Conservation (phyloP, 1,140 invertebrate genomes). For the Caerostris darwini region DNA sequence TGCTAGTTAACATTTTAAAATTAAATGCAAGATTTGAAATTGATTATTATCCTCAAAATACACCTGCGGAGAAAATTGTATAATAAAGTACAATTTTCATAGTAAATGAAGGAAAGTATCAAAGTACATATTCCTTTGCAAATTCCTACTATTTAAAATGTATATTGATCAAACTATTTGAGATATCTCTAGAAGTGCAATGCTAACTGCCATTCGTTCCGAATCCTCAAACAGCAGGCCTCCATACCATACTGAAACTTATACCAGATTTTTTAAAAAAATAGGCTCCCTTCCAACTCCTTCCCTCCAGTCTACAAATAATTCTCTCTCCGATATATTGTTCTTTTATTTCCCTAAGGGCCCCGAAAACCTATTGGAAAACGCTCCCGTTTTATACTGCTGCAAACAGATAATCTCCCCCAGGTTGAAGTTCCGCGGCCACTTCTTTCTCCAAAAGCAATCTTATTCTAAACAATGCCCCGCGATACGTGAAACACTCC, state of each 20-base stretch:
- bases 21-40: too few relatives aligned
- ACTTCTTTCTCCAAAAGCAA: background rate
- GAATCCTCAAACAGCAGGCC: background rate
- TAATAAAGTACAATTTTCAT: too few relatives aligned
- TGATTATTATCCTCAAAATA: too few relatives aligned
- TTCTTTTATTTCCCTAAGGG: conserved; percentile 15
- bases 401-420: conserved; percentile 35
- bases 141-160: too few relatives aligned
- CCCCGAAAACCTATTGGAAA: conserved; percentile 8
- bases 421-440: background rate
- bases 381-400: conserved; percentile 7
- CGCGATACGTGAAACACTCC: background rate
- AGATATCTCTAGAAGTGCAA: too few relatives aligned
- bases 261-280: background rate
- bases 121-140: too few relatives aligned
- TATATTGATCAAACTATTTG: too few relatives aligned
- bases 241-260: background rate
- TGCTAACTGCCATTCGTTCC: background rate
- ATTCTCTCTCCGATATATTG: conserved; percentile 5
- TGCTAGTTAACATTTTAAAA: too few relatives aligned
- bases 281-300: background rate
- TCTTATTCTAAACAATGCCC: conserved; percentile 27
- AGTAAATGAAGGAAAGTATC: too few relatives aligned
- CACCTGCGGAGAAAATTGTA: too few relatives aligned
- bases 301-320: background rate